A percentile compares a stretch with the other conserved stretches of the same genome.
Conservation (phyloP, 2,797 vertebrate genomes). For the Salarias fasciatus region DNA sequence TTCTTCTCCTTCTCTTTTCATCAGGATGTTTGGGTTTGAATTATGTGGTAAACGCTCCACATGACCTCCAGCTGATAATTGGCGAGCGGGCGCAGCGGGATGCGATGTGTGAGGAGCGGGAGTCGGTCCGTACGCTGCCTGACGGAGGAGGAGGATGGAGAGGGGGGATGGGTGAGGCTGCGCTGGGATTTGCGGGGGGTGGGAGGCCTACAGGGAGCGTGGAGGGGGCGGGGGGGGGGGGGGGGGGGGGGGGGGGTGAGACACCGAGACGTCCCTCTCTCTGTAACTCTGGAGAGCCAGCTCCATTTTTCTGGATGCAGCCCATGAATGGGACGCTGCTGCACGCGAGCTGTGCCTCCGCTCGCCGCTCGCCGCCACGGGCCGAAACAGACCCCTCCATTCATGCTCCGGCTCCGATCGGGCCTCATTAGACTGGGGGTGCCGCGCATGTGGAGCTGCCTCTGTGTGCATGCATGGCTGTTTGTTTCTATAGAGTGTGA, state of each 20-base stretch:
- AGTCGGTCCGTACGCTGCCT: conserved; percentile 32
- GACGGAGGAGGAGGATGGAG: conserved; percentile 47
- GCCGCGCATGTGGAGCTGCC: conserved; percentile 32
- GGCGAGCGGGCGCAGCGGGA: conserved; percentile 14
- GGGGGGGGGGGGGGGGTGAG: conserved; percentile 38
- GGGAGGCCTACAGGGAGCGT: conserved; percentile 25
- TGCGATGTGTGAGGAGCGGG: conserved; percentile 33
- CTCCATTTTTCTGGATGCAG: conserved; percentile 48
- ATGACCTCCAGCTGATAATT: conserved; percentile 34
- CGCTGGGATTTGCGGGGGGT: conserved; percentile 13
- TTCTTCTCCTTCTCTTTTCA: too few relatives aligned
- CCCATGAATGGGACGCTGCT: conserved; percentile 54
- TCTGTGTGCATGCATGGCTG: conserved; percentile 24
- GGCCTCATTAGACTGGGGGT: conserved; percentile 58
- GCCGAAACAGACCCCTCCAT: conserved; percentile 65
- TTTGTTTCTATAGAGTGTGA: conserved; percentile 47
- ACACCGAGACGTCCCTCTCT: conserved; percentile 27
- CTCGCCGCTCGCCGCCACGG: conserved; percentile 44
- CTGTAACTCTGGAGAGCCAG: conserved; percentile 30
- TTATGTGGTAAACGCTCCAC: neutral
- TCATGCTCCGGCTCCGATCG: conserved; percentile 59
- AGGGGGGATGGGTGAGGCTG: conserved; percentile 44
- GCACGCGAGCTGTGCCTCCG: conserved; percentile 56
- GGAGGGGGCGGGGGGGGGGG: conserved; percentile 46
- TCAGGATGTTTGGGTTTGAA: neutral